These are phyloP conservation scores for Chymomyza costata DNA, from an alignment of 1,140 invertebrate genomes.

Conservation along the genomic window DNA sequence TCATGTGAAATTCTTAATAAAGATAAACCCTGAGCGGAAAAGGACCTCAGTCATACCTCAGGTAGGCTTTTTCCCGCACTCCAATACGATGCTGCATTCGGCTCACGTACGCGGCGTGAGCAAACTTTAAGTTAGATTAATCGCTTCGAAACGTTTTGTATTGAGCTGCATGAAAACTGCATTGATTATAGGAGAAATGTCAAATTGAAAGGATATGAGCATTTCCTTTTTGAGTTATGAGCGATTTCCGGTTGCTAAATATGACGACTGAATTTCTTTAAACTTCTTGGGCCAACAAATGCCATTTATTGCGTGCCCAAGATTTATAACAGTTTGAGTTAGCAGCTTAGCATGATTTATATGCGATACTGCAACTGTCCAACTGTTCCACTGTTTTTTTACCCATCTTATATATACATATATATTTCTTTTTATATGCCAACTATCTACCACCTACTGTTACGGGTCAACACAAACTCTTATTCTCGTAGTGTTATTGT, in stretches of 20 bases:
- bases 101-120: conserved; percentile 66
- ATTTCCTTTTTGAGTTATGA: conserved; percentile 71
- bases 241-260: conserved; percentile 64
- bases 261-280: conserved; percentile 30
- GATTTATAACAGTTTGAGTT: too few species aligned
- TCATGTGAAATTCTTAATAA: conserved; percentile 65
- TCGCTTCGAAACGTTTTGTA: conserved; percentile 31
- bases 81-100: conserved; percentile 16
- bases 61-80: conserved; percentile 16
- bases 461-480: conserved; percentile 44
- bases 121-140: conserved; percentile 74
- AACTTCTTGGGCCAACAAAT: too few species aligned
- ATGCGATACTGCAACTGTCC: too few species aligned
- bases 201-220: conserved; percentile 69
- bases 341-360: too few species aligned
- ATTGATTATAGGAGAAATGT: conserved; percentile 59
- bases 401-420: too few species aligned
- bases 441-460: conserved; percentile 56
- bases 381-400: too few species aligned
- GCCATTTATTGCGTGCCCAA: too few species aligned
- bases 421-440: too few species aligned
- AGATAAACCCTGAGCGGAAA: conserved; percentile 52
- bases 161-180: conserved; percentile 25
- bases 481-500: conserved; percentile 45
- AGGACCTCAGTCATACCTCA: conserved; percentile 39